A percentile compares a stretch with the other conserved stretches of the same genome.
phyloP scores from a whole-genome alignment of 2,113 vertebrate genomes.

The Syngnathus floridae region DNA sequence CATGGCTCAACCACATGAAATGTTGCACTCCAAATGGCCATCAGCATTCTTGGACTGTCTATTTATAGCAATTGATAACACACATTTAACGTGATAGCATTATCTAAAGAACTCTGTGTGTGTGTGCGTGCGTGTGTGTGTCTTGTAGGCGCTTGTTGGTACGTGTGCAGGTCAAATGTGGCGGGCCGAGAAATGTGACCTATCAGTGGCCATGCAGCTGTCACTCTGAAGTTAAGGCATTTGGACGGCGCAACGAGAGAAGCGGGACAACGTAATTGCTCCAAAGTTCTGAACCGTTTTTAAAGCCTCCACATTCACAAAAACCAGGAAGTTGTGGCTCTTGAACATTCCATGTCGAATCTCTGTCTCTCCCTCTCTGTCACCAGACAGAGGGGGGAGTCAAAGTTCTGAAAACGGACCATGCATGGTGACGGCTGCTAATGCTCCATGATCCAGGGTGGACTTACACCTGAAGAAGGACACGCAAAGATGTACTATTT shows the following conservation, averaged over 20 bases:
- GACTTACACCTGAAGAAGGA: slow-evolving; percentile 65
- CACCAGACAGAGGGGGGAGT: slow-evolving; percentile 10
- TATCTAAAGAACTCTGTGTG: slow-evolving; percentile 32
- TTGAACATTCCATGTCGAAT: background rate
- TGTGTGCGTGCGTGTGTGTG: slow-evolving; percentile 9
- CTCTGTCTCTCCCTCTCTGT: slow-evolving; percentile 10
- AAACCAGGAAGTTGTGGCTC: background rate
- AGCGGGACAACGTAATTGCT: slow-evolving; percentile 22
- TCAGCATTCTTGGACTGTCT: slow-evolving; percentile 46
- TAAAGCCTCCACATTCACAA: background rate
- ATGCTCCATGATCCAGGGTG: slow-evolving; percentile 64
- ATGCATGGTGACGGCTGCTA: slow-evolving; percentile 36
- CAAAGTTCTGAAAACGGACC: slow-evolving; percentile 36
- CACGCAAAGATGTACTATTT: slow-evolving; percentile 46
- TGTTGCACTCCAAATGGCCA: slow-evolving; percentile 14
- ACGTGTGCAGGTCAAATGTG: slow-evolving; percentile 38
- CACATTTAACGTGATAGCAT: slow-evolving; percentile 6
- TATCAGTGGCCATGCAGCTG: slow-evolving; percentile 65
- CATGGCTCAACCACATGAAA: background rate
- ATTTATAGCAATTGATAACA: slow-evolving; percentile 41
- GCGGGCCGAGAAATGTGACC: slow-evolving; percentile 57
- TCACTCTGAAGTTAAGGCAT: slow-evolving; percentile 38
- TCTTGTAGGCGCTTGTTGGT: slow-evolving; percentile 9
- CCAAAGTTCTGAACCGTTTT: slow-evolving; percentile 10
- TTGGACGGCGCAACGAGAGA: slow-evolving; percentile 13